Evolutionary conservation across 1,140 invertebrate species (phyloP), one percentile per base, ranked within the genome.

Genomic region (Drosophila truncata): DNA sequence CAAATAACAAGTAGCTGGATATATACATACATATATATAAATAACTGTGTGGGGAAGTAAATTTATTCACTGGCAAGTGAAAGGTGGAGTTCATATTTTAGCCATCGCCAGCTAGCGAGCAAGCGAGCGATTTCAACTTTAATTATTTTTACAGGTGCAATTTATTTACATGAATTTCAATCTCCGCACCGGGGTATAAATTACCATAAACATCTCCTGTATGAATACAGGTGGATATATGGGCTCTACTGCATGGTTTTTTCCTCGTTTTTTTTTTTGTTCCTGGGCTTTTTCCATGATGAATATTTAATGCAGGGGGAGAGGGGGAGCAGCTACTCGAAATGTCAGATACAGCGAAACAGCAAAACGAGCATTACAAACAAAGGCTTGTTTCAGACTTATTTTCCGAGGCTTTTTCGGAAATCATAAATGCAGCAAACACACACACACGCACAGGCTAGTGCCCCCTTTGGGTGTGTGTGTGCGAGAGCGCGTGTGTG

Each of bases 261-360:
- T 50, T 29, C 29, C 66, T 39, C 63, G 52, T 29, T 59, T 65
- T 55, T 42, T 23, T 18, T 50, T 70, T 59, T 47, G 46, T 42
- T 39, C 39, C 46, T 35, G 54, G 42, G 70, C 70, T 73, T 73
- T 73, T 73, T 72, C 39, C 71, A 63, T 80, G 62, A 64, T 85
- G 73, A 85, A 85, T 85, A 70, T 85, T 81, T 78, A 85, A 85
- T 85, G 74, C 74, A 74, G 57, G 27, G 31, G 27, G 20, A 41
- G 41, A 25, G 27, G 41, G 25, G 55, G 31, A 23, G 23, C 39
- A 66, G 62, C 39, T 58, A 71, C 62, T 52, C 77, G 67, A 79
- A 82, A 82, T 87, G 83, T 87, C 83, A 87, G 81, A 82, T 87
- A 77, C 83, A 87, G 83, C 66, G 65, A 77, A 71, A 57, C 65